These are phyloP conservation scores for Sinotaia quadrata DNA, from an alignment of 2,888 invertebrate genomes.

Conservation along the genomic window DNA sequence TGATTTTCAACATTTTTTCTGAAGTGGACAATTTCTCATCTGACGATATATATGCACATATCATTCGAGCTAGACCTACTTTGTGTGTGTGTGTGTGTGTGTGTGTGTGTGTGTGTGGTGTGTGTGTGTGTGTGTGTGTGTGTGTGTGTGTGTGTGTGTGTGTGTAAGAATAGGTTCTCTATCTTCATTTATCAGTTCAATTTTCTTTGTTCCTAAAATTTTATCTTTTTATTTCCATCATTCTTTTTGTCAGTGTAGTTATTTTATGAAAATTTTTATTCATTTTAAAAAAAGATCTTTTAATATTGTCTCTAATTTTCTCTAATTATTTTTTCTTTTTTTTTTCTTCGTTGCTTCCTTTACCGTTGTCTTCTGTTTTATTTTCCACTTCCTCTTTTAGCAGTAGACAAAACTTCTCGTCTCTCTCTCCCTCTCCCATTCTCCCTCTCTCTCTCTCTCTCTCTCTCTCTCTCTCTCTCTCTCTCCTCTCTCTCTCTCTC, in stretches of 20 bases:
- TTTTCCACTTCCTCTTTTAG: background rate
- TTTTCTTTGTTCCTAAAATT: slow-evolving; percentile 1
- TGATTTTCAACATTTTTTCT: too few species aligned
- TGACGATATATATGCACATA: too few species aligned
- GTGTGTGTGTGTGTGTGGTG: too few species aligned
- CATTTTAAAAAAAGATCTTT: background rate
- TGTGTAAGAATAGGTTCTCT: background rate
- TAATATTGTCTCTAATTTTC: background rate
- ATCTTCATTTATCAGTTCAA: background rate
- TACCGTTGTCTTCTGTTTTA: background rate
- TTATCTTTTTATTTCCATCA: background rate
- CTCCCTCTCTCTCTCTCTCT: slow-evolving; percentile 5
- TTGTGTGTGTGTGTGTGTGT: too few species aligned
- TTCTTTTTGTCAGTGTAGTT: background rate
- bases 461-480: slow-evolving; percentile 7
- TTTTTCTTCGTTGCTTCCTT: background rate
- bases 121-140: too few species aligned
- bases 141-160: background rate
- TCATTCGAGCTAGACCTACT: too few species aligned
- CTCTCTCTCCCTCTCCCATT: slow-evolving; percentile 1
- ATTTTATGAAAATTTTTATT: background rate
- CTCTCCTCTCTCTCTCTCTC: slow-evolving; percentile 6
- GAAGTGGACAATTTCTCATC: too few species aligned
- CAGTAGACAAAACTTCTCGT: background rate
- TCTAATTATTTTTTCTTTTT: background rate